Conservation (phyloP, 92 coral and sea anemone genomes). For the Phenganax stokvisi region DNA sequence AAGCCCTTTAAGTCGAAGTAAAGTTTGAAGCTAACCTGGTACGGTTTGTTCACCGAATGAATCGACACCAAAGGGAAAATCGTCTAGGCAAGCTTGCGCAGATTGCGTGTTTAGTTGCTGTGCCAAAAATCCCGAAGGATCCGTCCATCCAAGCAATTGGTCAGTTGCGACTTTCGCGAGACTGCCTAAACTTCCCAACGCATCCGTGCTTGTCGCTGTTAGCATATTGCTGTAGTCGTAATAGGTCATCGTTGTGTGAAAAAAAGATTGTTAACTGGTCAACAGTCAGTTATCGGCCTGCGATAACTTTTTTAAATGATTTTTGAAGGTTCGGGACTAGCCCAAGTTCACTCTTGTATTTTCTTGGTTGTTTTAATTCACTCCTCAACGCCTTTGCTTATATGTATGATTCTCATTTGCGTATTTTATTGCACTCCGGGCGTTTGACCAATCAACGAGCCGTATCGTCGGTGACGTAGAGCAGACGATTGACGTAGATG, state of each 20-base stretch:
- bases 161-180: slow-evolving; percentile 99
- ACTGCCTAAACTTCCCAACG: slow-evolving; percentile 71
- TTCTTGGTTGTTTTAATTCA: slow-evolving; percentile 26
- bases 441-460: slow-evolving; percentile 31
- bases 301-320: slow-evolving; percentile 61
- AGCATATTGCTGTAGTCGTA: slow-evolving; percentile 30
- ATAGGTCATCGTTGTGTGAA: slow-evolving; percentile 26
- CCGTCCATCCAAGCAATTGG: slow-evolving; percentile 86
- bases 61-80: slow-evolving; percentile 93
- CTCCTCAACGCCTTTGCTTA: background rate
- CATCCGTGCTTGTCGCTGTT: slow-evolving; percentile 91
- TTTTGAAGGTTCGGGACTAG: slow-evolving; percentile 39
- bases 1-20: slow-evolving; percentile 36
- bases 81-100: slow-evolving; percentile 79
- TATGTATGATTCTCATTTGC: background rate
- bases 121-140: slow-evolving; percentile 87
- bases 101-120: slow-evolving; percentile 91
- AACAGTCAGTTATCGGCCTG: slow-evolving; percentile 99
- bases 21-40: slow-evolving; percentile 70
- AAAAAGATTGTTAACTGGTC: slow-evolving; percentile 66
- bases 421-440: background rate
- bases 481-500: slow-evolving; percentile 40
- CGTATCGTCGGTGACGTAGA: slow-evolving; percentile 18
- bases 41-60: slow-evolving; percentile 81
- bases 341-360: slow-evolving; percentile 33